Evolutionary conservation across 2,113 vertebrate genomes (phyloP).

Genomic region (Diphyllodes magnificus): DNA sequence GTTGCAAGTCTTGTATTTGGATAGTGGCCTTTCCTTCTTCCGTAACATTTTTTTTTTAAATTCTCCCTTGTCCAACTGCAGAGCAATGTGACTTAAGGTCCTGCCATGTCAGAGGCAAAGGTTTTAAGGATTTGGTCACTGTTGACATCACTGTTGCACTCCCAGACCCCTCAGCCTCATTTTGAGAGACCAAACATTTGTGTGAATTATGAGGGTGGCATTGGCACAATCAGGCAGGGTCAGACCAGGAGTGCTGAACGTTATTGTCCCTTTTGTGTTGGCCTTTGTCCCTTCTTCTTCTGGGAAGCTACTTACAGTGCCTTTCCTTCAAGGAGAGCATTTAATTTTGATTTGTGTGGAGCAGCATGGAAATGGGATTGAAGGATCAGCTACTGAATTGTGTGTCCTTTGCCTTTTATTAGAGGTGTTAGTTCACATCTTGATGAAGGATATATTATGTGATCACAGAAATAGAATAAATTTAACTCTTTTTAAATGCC

Average conservation of each 20-base stretch:
- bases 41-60: not conserved
- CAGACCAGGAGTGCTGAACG: accelerated
- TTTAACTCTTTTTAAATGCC: slow-evolving; percentile 27
- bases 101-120: not conserved
- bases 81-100: not conserved
- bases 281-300: not conserved
- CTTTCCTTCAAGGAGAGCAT: not conserved
- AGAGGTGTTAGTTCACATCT: slow-evolving; percentile 25
- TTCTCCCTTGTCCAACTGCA: not conserved
- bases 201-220: accelerated
- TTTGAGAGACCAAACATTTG: no score
- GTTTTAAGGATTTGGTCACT: not conserved
- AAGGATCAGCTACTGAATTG: not conserved
- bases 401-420: slow-evolving; percentile 3
- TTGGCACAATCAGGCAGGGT: not conserved
- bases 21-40: not conserved
- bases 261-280: accelerated
- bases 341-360: slow-evolving; percentile 36
- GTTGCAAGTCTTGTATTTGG: not conserved
- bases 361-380: not conserved
- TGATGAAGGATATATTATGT: not conserved
- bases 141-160: not conserved
- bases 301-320: not conserved
- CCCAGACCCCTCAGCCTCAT: accelerated
- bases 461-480: not conserved